Evolutionary conservation across 2,888 invertebrate genomes (phyloP).

Genomic region (Callosobruchus maculatus): DNA sequence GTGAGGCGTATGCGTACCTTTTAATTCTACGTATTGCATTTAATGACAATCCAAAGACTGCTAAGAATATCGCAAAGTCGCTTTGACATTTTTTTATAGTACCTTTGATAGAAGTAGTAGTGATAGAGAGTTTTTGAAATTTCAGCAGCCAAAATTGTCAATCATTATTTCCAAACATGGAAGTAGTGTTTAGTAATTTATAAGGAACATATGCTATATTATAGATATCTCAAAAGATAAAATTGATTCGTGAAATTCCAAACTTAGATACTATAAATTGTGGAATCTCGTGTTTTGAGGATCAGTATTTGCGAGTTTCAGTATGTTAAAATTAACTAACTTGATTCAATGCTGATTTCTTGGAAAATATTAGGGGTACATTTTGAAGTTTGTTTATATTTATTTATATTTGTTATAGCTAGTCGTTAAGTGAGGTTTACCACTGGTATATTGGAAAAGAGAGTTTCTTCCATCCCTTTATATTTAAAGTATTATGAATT

Average conservation of each 20-base stretch:
- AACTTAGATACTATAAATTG: too few relatives aligned
- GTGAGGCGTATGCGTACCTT: too few relatives aligned
- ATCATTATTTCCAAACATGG: too few relatives aligned
- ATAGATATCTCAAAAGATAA: too few relatives aligned
- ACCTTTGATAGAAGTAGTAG: not conserved
- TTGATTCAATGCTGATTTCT: not conserved
- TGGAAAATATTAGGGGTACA: not conserved
- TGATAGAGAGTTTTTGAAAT: not conserved
- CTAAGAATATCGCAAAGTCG: not conserved
- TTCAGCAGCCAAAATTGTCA: not conserved
- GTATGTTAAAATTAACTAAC: too few relatives aligned
- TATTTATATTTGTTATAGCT: not conserved
- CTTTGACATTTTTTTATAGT: not conserved
- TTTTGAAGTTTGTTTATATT: not conserved
- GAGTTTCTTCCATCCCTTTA: too few relatives aligned
- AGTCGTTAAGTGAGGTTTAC: not conserved
- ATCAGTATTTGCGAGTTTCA: not conserved
- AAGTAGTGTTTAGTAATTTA: too few relatives aligned
- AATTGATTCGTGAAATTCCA: too few relatives aligned
- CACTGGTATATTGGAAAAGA: too few relatives aligned
- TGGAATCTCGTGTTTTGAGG: not conserved
- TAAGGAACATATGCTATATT: too few relatives aligned
- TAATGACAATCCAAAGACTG: not conserved
- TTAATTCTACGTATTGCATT: not conserved
- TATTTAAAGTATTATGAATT: too few relatives aligned